Evolutionary conservation across 1,140 invertebrate species (phyloP).

Genomic region (Caenorhabditis inopinata): DNA sequence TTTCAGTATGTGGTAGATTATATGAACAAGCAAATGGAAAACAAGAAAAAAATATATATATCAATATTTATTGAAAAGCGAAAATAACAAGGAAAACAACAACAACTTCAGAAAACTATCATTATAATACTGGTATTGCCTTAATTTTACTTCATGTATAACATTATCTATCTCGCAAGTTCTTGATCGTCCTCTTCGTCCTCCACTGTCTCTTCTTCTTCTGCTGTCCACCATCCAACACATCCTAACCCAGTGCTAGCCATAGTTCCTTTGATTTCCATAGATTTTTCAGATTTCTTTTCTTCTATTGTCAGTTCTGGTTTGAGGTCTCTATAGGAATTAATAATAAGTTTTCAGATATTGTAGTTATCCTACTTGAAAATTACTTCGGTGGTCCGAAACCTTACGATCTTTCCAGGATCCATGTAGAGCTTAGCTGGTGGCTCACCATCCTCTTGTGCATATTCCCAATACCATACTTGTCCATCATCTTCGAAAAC

Average conservation of each 20-base stretch:
- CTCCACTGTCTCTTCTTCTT: constrained; percentile 31
- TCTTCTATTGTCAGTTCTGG: background rate
- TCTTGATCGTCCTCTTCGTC: constrained; percentile 10
- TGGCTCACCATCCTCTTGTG: constrained; percentile 27
- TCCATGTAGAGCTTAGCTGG: constrained; percentile 44
- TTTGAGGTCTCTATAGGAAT: constrained; percentile 3
- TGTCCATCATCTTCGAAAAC: constrained; percentile 31
- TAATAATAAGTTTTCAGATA: background rate
- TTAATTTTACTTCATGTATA: background rate
- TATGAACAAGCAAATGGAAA: no score
- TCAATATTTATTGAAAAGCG: no score
- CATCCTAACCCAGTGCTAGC: constrained; percentile 36
- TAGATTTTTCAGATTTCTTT: constrained; percentile 23
- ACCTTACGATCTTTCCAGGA: constrained; percentile 43
- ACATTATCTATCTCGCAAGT: background rate
- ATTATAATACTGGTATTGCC: no score
- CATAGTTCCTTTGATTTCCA: constrained; percentile 37
- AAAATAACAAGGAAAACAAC: no score
- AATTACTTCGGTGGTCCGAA: constrained; percentile 35
- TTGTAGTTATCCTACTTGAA: constrained; percentile 20
- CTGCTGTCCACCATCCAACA: constrained; percentile 31
- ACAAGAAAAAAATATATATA: no score
- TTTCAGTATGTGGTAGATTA: no score
- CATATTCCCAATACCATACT: constrained; percentile 44
- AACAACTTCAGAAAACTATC: no score